Percentiles rank a stretch among this genome's conserved stretches.
phyloP scores from a whole-genome alignment of 2,113 vertebrate genomes.

The Phasianus colchicus region DNA sequence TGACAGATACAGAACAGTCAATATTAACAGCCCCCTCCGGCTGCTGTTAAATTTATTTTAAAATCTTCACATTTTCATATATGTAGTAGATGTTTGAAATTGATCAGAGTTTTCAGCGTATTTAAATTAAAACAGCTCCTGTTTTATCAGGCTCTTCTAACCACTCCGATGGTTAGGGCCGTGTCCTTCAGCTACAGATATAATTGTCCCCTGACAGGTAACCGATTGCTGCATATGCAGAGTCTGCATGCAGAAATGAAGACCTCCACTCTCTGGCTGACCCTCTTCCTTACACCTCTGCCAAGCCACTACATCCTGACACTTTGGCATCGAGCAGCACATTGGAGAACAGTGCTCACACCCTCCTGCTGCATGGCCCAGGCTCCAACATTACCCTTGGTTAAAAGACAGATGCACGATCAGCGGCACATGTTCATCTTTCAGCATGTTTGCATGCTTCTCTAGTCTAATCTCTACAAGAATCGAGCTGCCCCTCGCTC shows the following conservation, averaged over 20 bases:
- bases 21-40: slow-evolving; percentile 24
- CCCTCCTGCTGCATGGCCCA: neutral
- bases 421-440: neutral
- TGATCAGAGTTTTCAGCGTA: neutral
- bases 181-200: neutral
- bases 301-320: neutral
- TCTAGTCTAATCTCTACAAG: neutral
- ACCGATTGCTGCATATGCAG: neutral
- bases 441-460: neutral
- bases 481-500: neutral
- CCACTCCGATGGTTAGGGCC: neutral
- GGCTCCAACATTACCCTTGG: neutral
- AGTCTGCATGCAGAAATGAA: neutral
- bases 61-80: slow-evolving; percentile 43
- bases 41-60: slow-evolving; percentile 38
- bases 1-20: slow-evolving; percentile 41
- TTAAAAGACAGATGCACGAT: neutral
- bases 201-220: neutral
- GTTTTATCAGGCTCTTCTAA: neutral
- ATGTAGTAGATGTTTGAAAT: slow-evolving; percentile 26
- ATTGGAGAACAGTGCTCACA: neutral
- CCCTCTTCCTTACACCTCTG: neutral
- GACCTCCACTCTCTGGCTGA: neutral
- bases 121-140: slow-evolving; percentile 19
- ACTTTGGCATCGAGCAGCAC: neutral